These are phyloP conservation scores for Piaya cayana DNA, from an alignment of 2,113 vertebrate species.

Conservation along the genomic window DNA sequence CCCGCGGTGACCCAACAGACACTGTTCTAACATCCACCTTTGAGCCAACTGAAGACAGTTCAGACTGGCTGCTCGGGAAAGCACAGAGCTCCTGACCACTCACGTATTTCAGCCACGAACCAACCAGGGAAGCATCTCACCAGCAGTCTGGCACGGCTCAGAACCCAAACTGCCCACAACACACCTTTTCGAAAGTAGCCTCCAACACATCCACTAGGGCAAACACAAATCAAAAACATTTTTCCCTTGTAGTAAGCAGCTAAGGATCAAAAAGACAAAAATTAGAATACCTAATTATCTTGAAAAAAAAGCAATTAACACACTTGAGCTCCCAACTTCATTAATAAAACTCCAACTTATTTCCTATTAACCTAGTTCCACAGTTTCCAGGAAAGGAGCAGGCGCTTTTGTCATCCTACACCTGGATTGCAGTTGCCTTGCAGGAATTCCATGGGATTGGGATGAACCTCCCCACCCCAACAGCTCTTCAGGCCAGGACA, in stretches of 20 bases:
- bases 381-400: not conserved
- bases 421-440: rapidly evolving
- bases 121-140: not conserved
- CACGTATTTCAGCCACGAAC: rapidly evolving
- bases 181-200: not conserved
- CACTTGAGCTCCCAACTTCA: not conserved
- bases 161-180: not conserved
- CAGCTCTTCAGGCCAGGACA: not conserved
- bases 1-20: not conserved
- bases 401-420: rapidly evolving
- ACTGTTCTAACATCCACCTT: not conserved
- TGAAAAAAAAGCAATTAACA: slow-evolving; percentile 26
- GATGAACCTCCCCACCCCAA: not conserved
- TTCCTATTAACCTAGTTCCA: slow-evolving; percentile 50
- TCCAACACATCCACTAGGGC: not conserved
- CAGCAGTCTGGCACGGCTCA: rapidly evolving
- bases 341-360: not conserved
- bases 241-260: not conserved
- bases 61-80: not conserved
- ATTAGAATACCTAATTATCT: slow-evolving; percentile 28
- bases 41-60: not conserved
- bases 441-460: not conserved
- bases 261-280: not conserved
- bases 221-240: not conserved
- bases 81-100: rapidly evolving